Percentiles rank a stretch among this genome's conserved stretches.
Evolutionary conservation across 2,888 invertebrate genomes (phyloP).

Genomic region (Tenthredo mesomela): DNA sequence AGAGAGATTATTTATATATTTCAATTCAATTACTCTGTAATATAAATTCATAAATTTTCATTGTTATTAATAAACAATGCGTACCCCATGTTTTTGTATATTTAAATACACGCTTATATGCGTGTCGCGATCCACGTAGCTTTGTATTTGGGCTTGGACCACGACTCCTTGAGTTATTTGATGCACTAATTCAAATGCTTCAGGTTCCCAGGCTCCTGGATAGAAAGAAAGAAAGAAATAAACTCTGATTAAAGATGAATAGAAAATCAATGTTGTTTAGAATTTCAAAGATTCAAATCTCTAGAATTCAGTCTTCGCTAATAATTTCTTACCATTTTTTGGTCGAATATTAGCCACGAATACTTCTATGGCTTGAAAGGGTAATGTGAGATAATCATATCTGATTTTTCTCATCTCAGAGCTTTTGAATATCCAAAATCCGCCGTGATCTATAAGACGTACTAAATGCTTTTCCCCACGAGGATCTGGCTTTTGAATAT

Average conservation of each 20-base stretch:
- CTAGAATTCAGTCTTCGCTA: neutral
- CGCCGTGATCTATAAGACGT: slow-evolving; percentile 97
- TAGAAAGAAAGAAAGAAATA: slow-evolving; percentile 74
- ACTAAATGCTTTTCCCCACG: slow-evolving; percentile 88
- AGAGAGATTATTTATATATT: too few relatives aligned
- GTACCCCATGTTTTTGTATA: slow-evolving; percentile 87
- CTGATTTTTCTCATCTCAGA: slow-evolving; percentile 93
- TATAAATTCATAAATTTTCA: neutral
- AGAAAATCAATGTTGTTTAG: slow-evolving; percentile 39
- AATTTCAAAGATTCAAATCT: neutral
- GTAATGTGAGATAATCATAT: slow-evolving; percentile 94
- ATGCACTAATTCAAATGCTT: slow-evolving; percentile 88
- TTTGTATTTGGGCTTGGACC: slow-evolving; percentile 93
- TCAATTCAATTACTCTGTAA: neutral
- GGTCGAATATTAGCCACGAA: slow-evolving; percentile 94
- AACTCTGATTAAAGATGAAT: slow-evolving; percentile 13
- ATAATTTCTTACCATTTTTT: slow-evolving; percentile 81
- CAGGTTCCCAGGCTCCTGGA: slow-evolving; percentile 85
- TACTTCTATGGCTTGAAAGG: slow-evolving; percentile 98
- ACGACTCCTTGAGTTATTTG: slow-evolving; percentile 90
- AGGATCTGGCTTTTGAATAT: slow-evolving; percentile 79
- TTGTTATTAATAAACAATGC: slow-evolving; percentile 63
- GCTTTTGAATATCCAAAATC: slow-evolving; percentile 90
- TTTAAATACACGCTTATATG: slow-evolving; percentile 91
- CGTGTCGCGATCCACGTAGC: slow-evolving; percentile 88